Percentiles rank a stretch among this genome's conserved stretches.
phyloP scores from a whole-genome alignment of 2,113 vertebrate genomes.

The Spermophilus dauricus region DNA sequence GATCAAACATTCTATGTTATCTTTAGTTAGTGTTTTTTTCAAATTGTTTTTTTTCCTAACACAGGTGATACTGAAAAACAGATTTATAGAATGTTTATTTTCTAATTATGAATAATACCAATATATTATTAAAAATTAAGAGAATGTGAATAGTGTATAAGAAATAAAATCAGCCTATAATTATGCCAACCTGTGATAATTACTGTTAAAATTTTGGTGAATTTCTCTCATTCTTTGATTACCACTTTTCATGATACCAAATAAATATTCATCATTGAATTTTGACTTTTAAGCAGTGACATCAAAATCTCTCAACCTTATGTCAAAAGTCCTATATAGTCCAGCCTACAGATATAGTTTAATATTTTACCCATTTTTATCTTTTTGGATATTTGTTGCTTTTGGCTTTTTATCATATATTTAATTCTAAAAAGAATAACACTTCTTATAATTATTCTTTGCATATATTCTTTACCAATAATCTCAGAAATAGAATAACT shows the following conservation, averaged over 20 bases:
- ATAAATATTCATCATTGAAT: background rate
- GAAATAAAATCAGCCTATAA: background rate
- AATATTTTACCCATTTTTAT: background rate
- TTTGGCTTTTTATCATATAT: background rate
- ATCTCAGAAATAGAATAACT: background rate
- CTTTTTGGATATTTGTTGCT: background rate
- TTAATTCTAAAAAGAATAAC: background rate
- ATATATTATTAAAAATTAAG: conserved; percentile 1
- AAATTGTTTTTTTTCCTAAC: background rate
- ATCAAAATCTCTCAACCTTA: background rate
- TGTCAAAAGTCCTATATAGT: background rate
- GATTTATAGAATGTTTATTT: conserved; percentile 20
- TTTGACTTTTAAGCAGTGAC: background rate
- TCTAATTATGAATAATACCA: background rate
- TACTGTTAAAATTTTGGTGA: background rate
- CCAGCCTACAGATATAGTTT: background rate
- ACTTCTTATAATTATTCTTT: background rate
- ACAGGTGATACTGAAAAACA: background rate
- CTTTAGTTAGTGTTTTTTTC: background rate
- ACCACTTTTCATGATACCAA: background rate
- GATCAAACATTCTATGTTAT: background rate
- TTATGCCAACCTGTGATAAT: background rate
- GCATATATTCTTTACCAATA: background rate
- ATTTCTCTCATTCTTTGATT: background rate
- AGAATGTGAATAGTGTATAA: background rate